phyloP scores from a whole-genome alignment of 64 coral and sea anemone species.

The Montipora sp. region DNA sequence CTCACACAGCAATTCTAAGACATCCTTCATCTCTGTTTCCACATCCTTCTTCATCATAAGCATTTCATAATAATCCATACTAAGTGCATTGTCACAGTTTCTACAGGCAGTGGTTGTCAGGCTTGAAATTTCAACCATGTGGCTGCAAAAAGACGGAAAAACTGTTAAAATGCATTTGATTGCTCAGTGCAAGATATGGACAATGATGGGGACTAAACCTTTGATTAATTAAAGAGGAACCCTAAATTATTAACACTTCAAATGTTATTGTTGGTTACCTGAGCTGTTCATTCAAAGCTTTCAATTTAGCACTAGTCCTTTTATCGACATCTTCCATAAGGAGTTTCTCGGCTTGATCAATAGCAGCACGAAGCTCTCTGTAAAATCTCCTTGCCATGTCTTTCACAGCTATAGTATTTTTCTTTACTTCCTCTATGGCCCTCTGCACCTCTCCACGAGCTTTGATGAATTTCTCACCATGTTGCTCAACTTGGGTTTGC shows the following conservation, averaged over 20 bases:
- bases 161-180: neutral
- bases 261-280: constrained; percentile 53
- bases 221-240: no score
- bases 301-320: constrained; percentile 78
- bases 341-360: constrained; percentile 91
- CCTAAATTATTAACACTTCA: no score
- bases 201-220: no score
- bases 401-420: constrained; percentile 73
- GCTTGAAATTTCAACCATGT: constrained; percentile 97
- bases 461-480: constrained; percentile 89
- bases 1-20: constrained; percentile 78
- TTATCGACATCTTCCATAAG: constrained; percentile 88
- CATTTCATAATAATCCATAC: constrained; percentile 93
- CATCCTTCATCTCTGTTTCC: constrained; percentile 80
- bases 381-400: constrained; percentile 87
- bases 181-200: neutral
- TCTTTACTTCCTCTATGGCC: constrained; percentile 89
- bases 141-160: constrained; percentile 44
- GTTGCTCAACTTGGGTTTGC: constrained; percentile 81
- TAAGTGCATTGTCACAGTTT: constrained; percentile 81
- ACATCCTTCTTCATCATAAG: constrained; percentile 89
- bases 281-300: constrained; percentile 92
- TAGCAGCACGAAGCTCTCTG: constrained; percentile 77
- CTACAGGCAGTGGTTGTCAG: constrained; percentile 88
- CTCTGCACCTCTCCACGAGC: constrained; percentile 88